Percentiles rank a stretch among this genome's conserved stretches.
Conservation (phyloP, 2,797 vertebrate species). For the Enteromius afrohamiltoni region DNA sequence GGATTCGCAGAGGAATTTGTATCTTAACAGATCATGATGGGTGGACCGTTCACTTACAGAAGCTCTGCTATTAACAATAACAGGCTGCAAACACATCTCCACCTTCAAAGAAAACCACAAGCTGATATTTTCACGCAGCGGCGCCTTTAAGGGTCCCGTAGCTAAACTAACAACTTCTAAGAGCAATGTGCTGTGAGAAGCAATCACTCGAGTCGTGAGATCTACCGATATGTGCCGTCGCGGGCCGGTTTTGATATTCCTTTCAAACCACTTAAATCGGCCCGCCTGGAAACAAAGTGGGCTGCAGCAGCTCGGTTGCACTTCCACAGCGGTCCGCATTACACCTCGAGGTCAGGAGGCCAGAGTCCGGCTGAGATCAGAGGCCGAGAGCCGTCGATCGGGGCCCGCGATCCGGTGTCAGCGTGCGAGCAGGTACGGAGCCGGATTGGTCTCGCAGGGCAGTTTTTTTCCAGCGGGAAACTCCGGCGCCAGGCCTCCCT, state of each 20-base stretch:
- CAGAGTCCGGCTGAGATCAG: constrained; percentile 34
- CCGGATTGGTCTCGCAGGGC: neutral
- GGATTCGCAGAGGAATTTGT: neutral
- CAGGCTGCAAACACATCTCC: constrained; percentile 37
- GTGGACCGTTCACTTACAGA: neutral
- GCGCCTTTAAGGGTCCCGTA: constrained; percentile 14
- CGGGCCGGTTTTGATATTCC: constrained; percentile 14
- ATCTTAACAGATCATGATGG: neutral
- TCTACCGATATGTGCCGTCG: neutral
- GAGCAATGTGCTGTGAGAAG: constrained; percentile 17
- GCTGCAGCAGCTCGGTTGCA: neutral
- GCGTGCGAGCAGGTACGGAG: constrained; percentile 1
- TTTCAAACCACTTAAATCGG: constrained; percentile 27
- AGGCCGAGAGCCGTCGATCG: constrained; percentile 28
- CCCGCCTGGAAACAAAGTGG: constrained; percentile 24
- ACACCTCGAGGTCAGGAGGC: constrained; percentile 15
- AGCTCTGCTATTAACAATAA: constrained; percentile 23
- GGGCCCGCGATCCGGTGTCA: neutral
- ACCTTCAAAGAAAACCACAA: constrained; percentile 41
- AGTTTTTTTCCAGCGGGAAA: constrained; percentile 43
- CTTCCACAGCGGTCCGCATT: neutral
- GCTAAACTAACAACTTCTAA: constrained; percentile 32
- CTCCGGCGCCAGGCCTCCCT: constrained; percentile 44
- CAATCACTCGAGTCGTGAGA: neutral
- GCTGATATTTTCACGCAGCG: neutral